These are phyloP conservation scores for Cyprinodon tularosa DNA, from an alignment of 2,113 vertebrate species.

Conservation along the genomic window DNA sequence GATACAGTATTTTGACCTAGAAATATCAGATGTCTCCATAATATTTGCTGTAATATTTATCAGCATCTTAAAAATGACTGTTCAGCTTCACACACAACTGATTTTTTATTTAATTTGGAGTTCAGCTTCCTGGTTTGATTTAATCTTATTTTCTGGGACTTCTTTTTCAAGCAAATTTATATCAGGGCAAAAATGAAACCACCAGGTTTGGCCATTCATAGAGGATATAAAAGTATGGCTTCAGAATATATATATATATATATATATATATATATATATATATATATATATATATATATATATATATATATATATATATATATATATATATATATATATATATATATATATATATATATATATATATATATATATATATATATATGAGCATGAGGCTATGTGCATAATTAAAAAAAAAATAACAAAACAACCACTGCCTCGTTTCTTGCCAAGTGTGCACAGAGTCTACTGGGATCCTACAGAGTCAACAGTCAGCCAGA, in stretches of 20 bases:
- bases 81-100: not conserved
- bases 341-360: not conserved
- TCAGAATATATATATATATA: too few species aligned
- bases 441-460: constrained; percentile 31
- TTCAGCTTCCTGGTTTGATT: constrained; percentile 30
- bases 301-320: not conserved
- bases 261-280: too few species aligned
- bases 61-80: not conserved
- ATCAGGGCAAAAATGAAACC: not conserved
- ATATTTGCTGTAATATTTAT: not conserved
- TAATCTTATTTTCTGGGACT: constrained; percentile 28
- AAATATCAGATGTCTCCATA: not conserved
- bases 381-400: not conserved
- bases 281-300: too few species aligned
- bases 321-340: too few species aligned
- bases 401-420: constrained; percentile 16
- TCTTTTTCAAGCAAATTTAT: constrained; percentile 24
- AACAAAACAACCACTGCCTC: constrained; percentile 15
- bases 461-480: constrained; percentile 44
- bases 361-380: constrained; percentile 20
- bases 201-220: not conserved
- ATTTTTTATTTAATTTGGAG: constrained; percentile 1
- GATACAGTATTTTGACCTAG: not conserved
- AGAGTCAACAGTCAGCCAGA: constrained; percentile 58
- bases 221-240: too few species aligned